Conservation (phyloP, 2,797 vertebrate species). For the Fistularia tabacaria region DNA sequence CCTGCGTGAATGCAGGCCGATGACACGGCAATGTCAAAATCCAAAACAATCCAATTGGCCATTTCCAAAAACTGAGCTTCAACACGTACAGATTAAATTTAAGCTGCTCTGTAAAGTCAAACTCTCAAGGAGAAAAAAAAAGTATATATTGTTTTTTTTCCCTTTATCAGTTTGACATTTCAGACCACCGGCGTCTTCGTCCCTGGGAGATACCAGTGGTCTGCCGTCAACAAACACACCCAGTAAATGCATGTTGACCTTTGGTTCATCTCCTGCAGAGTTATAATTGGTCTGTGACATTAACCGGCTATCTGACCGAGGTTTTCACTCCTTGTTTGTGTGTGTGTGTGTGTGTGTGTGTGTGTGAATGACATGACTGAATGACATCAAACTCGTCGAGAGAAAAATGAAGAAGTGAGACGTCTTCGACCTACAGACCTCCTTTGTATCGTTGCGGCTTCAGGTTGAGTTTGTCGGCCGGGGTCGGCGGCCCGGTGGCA, state of each 20-base stretch:
- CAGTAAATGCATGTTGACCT: slow-evolving; percentile 38
- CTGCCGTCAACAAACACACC: slow-evolving; percentile 1
- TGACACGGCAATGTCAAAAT: too few species aligned
- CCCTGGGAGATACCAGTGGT: slow-evolving; percentile 11
- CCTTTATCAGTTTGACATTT: slow-evolving; percentile 41
- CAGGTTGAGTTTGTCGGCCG: too few species aligned
- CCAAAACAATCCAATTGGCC: too few species aligned
- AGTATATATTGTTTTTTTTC: background rate
- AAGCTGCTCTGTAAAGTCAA: background rate
- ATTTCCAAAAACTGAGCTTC: too few species aligned
- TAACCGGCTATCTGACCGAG: slow-evolving; percentile 22
- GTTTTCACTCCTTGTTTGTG: slow-evolving; percentile 2
- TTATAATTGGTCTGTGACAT: slow-evolving; percentile 56
- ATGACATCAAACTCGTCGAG: too few species aligned
- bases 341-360: background rate
- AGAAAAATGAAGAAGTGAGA: too few species aligned
- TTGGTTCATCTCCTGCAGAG: slow-evolving; percentile 46
- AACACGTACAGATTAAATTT: background rate
- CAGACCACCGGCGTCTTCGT: background rate
- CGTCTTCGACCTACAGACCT: too few species aligned
- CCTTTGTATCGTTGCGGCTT: too few species aligned
- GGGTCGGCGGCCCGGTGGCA: too few species aligned
- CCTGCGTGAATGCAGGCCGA: too few species aligned
- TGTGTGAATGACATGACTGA: background rate
- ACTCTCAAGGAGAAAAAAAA: too few species aligned